A percentile compares a stretch with the other conserved stretches of the same genome.
phyloP scores from a whole-genome alignment of 2,797 vertebrate species.

The Picus viridis region DNA sequence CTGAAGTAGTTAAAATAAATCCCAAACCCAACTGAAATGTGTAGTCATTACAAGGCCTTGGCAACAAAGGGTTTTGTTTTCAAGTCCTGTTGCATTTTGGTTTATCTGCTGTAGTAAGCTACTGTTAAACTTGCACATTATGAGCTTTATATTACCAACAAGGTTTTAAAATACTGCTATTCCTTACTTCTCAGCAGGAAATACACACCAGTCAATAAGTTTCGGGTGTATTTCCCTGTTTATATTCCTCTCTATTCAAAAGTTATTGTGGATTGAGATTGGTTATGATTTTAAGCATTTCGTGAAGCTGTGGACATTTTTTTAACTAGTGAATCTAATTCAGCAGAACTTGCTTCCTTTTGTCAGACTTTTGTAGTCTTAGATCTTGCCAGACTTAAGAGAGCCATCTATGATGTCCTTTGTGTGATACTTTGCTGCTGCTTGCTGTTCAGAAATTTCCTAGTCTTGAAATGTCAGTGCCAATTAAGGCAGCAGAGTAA shows the following conservation, averaged over 20 bases:
- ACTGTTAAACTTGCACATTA: fast-evolving
- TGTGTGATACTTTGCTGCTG: not conserved
- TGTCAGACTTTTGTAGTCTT: not conserved
- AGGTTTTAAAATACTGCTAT: not conserved
- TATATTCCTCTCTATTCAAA: not conserved
- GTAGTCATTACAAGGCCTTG: not conserved
- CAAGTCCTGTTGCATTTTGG: not conserved
- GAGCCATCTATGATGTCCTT: not conserved
- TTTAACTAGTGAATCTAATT: not conserved
- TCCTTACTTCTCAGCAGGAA: not conserved
- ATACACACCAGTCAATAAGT: not conserved
- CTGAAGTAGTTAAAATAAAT: not conserved
- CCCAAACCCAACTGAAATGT: not conserved
- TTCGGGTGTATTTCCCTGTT: not conserved
- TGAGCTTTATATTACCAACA: not conserved
- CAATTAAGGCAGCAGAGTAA: not conserved
- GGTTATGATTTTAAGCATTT: not conserved
- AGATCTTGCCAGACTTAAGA: not conserved
- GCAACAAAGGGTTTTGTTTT: not conserved
- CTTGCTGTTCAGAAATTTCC: not conserved
- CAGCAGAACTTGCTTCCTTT: not conserved
- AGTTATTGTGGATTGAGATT: not conserved
- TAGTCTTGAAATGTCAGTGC: not conserved
- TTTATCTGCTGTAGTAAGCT: not conserved
- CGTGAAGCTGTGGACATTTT: not conserved